These are phyloP conservation scores for Leucophenga varia DNA, from an alignment of 1,140 invertebrate genomes.

Conservation along the genomic window DNA sequence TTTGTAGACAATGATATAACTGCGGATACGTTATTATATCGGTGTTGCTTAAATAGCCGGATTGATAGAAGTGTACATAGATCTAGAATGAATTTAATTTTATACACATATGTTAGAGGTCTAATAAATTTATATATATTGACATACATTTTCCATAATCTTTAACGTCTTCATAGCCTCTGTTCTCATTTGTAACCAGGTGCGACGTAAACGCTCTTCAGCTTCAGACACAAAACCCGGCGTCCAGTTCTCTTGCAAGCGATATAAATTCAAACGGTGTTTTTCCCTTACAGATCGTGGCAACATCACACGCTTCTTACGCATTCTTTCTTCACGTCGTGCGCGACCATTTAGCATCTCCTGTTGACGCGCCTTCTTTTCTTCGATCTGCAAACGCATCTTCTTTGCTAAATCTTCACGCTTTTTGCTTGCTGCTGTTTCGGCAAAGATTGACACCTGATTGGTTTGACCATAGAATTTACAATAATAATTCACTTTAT, in stretches of 20 bases:
- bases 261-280: slow-evolving; percentile 25
- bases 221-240: slow-evolving; percentile 49
- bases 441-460: slow-evolving; percentile 69
- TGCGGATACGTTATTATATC: slow-evolving; percentile 42
- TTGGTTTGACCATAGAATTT: slow-evolving; percentile 67
- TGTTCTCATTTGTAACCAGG: slow-evolving; percentile 42
- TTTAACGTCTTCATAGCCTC: slow-evolving; percentile 36
- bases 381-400: slow-evolving; percentile 43
- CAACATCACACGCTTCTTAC: slow-evolving; percentile 14
- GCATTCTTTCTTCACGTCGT: slow-evolving; percentile 20
- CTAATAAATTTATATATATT: background rate
- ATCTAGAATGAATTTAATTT: slow-evolving; percentile 16
- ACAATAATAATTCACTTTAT: slow-evolving; percentile 34
- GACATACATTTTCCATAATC: slow-evolving; percentile 37
- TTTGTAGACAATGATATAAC: slow-evolving; percentile 33
- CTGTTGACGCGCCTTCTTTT: slow-evolving; percentile 37
- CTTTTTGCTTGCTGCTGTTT: slow-evolving; percentile 67
- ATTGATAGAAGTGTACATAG: slow-evolving; percentile 29
- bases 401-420: slow-evolving; percentile 47
- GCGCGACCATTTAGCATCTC: slow-evolving; percentile 21
- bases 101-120: background rate
- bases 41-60: slow-evolving; percentile 39
- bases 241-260: slow-evolving; percentile 36
- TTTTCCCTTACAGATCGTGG: slow-evolving; percentile 33
- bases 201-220: slow-evolving; percentile 42